phyloP scores from a whole-genome alignment of 2,888 invertebrate genomes.

The Scaptomyza reducta region DNA sequence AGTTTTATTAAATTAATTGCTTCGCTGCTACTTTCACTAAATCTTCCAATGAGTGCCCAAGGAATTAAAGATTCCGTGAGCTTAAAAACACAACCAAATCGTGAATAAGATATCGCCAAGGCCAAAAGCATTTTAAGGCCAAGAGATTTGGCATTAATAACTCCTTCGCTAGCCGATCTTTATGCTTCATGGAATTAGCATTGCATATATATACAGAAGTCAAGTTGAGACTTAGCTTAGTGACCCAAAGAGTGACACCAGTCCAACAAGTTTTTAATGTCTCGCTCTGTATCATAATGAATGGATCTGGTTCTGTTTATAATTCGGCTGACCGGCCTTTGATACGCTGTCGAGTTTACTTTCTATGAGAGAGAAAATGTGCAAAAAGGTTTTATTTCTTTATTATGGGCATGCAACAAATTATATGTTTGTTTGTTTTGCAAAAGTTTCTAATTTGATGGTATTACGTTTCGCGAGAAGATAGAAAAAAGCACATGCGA shows the following conservation, averaged over 20 bases:
- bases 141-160: slow-evolving; percentile 33
- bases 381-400: slow-evolving; percentile 39
- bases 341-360: slow-evolving; percentile 62
- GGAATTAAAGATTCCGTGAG: slow-evolving; percentile 13
- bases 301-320: slow-evolving; percentile 46
- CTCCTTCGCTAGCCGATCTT: slow-evolving; percentile 19
- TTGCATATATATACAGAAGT: neutral
- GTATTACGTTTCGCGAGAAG: slow-evolving; percentile 26
- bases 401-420: slow-evolving; percentile 40
- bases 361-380: slow-evolving; percentile 56
- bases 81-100: slow-evolving; percentile 18
- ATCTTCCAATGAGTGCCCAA: neutral
- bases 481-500: neutral
- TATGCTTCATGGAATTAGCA: neutral
- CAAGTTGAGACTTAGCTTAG: slow-evolving; percentile 23
- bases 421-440: slow-evolving; percentile 50
- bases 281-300: slow-evolving; percentile 42
- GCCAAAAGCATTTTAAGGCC: slow-evolving; percentile 4
- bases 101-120: slow-evolving; percentile 17
- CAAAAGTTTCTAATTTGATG: slow-evolving; percentile 62
- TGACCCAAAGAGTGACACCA: slow-evolving; percentile 14
- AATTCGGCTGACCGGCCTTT: slow-evolving; percentile 54
- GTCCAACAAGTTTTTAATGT: slow-evolving; percentile 37
- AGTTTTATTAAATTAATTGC: neutral
- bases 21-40: slow-evolving; percentile 1